Percentiles rank a stretch among this genome's conserved stretches.
Evolutionary conservation across 2,888 invertebrate genomes (phyloP).

Genomic region (Drosophila multiciliata): DNA sequence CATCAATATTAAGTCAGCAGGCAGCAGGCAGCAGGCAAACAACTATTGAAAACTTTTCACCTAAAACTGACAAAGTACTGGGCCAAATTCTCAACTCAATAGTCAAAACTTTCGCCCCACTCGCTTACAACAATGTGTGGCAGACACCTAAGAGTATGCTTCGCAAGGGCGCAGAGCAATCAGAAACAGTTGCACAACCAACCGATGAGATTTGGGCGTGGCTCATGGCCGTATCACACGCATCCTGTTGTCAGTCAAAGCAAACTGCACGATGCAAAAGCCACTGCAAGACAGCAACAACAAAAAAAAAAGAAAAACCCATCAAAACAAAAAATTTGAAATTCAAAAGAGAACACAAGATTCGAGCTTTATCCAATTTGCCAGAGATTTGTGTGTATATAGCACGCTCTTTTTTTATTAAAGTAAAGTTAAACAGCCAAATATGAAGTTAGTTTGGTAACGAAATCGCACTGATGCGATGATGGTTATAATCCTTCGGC

Average conservation of each 20-base stretch:
- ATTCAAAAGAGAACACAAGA: slow-evolving; percentile 6
- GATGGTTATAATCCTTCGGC: background rate
- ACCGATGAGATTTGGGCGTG: background rate
- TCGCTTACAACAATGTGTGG: slow-evolving; percentile 33
- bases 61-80: slow-evolving; percentile 70
- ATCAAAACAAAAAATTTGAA: slow-evolving; percentile 23
- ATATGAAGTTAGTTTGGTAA: background rate
- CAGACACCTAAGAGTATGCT: slow-evolving; percentile 46
- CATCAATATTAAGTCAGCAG: slow-evolving; percentile 57
- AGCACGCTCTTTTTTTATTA: background rate
- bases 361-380: background rate
- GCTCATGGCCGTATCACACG: slow-evolving; percentile 5
- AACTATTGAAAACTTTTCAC: slow-evolving; percentile 70
- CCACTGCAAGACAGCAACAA: background rate
- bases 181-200: slow-evolving; percentile 52
- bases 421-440: background rate
- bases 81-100: slow-evolving; percentile 25
- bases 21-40: slow-evolving; percentile 7
- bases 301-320: background rate
- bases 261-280: background rate
- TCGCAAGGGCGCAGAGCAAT: slow-evolving; percentile 38
- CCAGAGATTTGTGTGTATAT: background rate
- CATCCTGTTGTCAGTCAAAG: slow-evolving; percentile 28
- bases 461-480: background rate
- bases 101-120: slow-evolving; percentile 50